Base-by-base conservation (phyloP, 2,888 invertebrate genomes). In the Mongoloraphidia duomilia region DNA sequence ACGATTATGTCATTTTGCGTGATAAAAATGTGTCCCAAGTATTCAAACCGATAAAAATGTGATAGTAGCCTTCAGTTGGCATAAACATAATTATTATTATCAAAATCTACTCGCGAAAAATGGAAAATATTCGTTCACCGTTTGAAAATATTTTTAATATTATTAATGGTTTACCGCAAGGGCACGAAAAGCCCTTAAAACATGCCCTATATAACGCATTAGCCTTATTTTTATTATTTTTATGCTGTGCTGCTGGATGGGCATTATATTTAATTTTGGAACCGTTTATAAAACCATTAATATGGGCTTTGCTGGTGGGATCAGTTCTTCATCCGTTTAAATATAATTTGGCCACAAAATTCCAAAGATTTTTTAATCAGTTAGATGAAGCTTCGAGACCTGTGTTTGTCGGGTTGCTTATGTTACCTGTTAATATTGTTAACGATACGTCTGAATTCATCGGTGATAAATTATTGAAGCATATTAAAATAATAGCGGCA, bases 221-320 rank as follows among this genome's bases (percentile, higher is more conserved):
- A 52, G 89, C 89, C n/a, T 69, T 88, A 48, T 77, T 88, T 57
- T 74, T 90, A 55, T 70, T 90, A 52, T 70, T 77, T 41, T 65
- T 84, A 45, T 77, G 79, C 56, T 77, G 78, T 61, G 77, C 77
- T 37, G 84, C 84, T 12, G 74, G 81, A 40, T 83, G 81, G 63
- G 86, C 87, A 2, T 74, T 92, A 8, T 92, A 87, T 66, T 76
- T 88, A 53, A 86, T 91, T 56, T 70, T 95, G 34, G 86, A 89
- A 59, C 93, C 94, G 0, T 96, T 95, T 67, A 79, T 97, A 36
- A 85, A 90, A 57, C 95, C 97, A 0, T 68, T 98, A 47, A 76
- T 96, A 57, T 98, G 97, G 97, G 95, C 97, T 1, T 72, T 94
- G 49, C 72, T 98, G 35, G 90, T 94, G 60, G 98, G 98, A n/a